A percentile compares a stretch with the other conserved stretches of the same genome.
These are phyloP conservation scores for Cherax quadricarinatus DNA, from an alignment of 1,140 invertebrate species.

Conservation along the genomic window DNA sequence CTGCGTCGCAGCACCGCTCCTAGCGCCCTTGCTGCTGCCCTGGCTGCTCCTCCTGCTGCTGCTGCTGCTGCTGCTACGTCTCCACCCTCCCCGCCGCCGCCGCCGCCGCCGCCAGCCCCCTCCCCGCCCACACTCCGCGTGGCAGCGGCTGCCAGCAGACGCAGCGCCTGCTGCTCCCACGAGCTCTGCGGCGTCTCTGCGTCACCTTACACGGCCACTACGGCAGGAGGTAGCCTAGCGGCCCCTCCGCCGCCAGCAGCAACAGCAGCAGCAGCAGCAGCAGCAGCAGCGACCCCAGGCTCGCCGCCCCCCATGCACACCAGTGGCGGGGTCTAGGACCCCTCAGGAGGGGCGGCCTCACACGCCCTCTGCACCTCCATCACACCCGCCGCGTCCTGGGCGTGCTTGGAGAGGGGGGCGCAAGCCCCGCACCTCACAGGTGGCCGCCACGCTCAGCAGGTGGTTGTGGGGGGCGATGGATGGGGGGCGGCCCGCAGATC, in stretches of 20 bases:
- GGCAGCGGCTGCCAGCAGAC: conserved; percentile 44
- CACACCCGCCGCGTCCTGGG: conserved; percentile 14
- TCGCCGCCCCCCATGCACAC: conserved; percentile 61
- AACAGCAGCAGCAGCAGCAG: conserved; percentile 4
- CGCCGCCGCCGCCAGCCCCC: conserved; percentile 43
- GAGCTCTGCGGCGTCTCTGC: conserved; percentile 23
- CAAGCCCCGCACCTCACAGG: conserved; percentile 34
- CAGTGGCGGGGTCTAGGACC: conserved; percentile 15
- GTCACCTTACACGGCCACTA: conserved; percentile 11
- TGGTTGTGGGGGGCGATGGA: conserved; percentile 31
- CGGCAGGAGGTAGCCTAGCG: conserved; percentile 10
- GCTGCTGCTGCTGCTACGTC: conserved; percentile 11
- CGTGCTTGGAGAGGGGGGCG: conserved; percentile 1
- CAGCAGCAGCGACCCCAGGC: conserved; percentile 26
- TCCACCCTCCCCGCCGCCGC: background rate
- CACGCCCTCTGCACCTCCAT: conserved; percentile 9
- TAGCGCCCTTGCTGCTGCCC: conserved; percentile 43
- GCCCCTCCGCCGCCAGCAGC: conserved; percentile 43
- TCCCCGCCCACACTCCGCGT: conserved; percentile 43
- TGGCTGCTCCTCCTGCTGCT: conserved; percentile 28
- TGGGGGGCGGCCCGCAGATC: conserved; percentile 38
- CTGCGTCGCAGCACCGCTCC: conserved; percentile 60
- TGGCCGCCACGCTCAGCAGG: conserved; percentile 59
- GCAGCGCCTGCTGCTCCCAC: conserved; percentile 11
- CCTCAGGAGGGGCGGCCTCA: background rate